Percentiles rank a stretch among this genome's conserved stretches.
Conservation (phyloP, 2,888 invertebrate genomes). For the Masnerella sp. region DNA sequence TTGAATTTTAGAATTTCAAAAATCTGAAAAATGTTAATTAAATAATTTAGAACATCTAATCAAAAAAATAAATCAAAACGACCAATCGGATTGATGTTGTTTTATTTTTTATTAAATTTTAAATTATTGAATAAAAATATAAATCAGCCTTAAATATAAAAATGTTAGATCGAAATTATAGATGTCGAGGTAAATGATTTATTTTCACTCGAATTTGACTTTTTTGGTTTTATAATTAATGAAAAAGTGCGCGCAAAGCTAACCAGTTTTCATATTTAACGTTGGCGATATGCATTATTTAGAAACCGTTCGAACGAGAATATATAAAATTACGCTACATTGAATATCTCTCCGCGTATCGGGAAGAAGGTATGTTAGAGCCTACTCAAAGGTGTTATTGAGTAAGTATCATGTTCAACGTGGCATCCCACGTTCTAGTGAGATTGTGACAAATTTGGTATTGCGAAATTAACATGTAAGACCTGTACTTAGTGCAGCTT, state of each 20-base stretch:
- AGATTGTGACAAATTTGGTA: constrained; percentile 49
- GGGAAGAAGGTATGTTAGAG: constrained; percentile 30
- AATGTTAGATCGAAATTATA: no score
- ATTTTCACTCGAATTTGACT: no score
- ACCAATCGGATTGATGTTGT: no score
- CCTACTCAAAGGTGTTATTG: constrained; percentile 43
- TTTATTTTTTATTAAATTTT: no score
- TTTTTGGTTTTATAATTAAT: constrained; percentile 7
- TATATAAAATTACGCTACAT: constrained; percentile 13
- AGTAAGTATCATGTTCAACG: constrained; percentile 37
- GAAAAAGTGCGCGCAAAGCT: no score
- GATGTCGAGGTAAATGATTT: no score
- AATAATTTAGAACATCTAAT: no score
- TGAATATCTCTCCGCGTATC: constrained; percentile 28
- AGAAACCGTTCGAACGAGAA: not conserved
- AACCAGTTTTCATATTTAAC: not conserved
- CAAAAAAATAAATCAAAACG: no score
- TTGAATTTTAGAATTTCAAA: no score
- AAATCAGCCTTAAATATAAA: no score
- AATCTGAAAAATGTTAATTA: no score
- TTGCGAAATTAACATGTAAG: constrained; percentile 36
- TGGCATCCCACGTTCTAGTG: constrained; percentile 27
- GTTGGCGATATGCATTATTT: constrained; percentile 4
- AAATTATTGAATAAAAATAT: no score
- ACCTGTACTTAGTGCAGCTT: constrained; percentile 27